These are phyloP conservation scores for Bubo blakistoni DNA, from an alignment of 2,113 vertebrate species.

Conservation along the genomic window DNA sequence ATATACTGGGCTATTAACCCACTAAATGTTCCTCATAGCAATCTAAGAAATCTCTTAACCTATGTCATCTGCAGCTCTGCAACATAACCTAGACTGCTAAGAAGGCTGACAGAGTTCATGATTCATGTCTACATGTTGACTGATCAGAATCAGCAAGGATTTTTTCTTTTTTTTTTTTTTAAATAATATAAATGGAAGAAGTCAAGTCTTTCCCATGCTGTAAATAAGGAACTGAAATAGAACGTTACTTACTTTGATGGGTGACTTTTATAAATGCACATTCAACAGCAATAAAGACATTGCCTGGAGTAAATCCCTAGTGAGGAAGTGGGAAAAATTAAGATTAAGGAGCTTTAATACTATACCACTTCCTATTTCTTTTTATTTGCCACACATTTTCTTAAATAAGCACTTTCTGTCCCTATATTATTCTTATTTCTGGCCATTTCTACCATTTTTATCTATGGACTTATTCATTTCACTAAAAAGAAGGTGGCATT, in stretches of 20 bases:
- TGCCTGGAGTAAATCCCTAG: background rate
- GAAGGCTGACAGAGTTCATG: background rate
- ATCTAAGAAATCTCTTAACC: background rate
- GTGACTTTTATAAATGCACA: background rate
- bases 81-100: background rate
- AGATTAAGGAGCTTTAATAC: background rate
- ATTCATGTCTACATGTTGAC: background rate
- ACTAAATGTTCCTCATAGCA: background rate
- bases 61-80: background rate
- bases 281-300: background rate
- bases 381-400: background rate
- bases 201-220: background rate
- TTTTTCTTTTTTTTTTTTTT: background rate
- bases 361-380: background rate
- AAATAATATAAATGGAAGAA: background rate
- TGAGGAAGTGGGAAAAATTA: background rate
- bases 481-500: background rate
- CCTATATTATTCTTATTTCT: background rate
- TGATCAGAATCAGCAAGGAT: background rate
- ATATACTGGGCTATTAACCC: background rate
- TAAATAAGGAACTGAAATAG: background rate
- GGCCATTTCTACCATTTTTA: fast-evolving
- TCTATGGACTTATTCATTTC: background rate
- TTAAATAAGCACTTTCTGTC: background rate
- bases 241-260: background rate